Evolutionary conservation across 37 sponge, comb jelly and placozoan species (phyloP).

Genomic region (Beroe forskalii): DNA sequence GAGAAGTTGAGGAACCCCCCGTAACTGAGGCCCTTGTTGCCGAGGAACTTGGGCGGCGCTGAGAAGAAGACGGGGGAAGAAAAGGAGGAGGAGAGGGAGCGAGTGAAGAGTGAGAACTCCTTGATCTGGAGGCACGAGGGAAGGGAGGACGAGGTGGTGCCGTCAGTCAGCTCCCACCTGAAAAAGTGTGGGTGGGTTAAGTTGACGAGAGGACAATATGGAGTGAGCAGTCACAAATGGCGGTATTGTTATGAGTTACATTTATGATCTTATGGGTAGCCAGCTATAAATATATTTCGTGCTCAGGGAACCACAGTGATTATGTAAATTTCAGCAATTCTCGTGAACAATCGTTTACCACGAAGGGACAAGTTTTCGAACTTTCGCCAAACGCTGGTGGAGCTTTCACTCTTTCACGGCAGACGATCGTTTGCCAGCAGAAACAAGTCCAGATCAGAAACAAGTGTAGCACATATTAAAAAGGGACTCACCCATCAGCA

Average conservation of each 20-base stretch:
- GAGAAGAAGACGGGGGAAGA: conserved; percentile 39
- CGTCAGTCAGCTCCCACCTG: conserved; percentile 15
- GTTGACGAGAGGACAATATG: too few relatives aligned
- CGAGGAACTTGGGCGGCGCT: conserved; percentile 22
- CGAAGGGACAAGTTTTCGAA: too few relatives aligned
- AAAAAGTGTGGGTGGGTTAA: background rate
- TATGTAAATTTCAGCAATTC: background rate
- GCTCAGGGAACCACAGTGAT: background rate
- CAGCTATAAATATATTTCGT: background rate
- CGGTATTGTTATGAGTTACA: too few relatives aligned
- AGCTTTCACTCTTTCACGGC: background rate
- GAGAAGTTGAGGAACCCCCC: conserved; percentile 41
- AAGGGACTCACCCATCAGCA: background rate
- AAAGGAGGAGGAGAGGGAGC: background rate
- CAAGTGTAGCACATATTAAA: background rate
- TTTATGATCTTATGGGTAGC: too few relatives aligned
- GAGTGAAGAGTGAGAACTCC: conserved; percentile 6
- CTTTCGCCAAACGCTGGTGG: too few relatives aligned
- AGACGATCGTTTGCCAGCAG: background rate
- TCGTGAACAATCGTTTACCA: too few relatives aligned
- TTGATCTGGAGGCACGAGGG: background rate
- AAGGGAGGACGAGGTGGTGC: background rate
- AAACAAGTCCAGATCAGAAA: background rate
- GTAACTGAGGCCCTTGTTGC: conserved; percentile 25
- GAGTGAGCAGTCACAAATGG: too few relatives aligned